Base-by-base conservation (phyloP, 1,140 invertebrate species). In the Neodiprion lecontei region DNA sequence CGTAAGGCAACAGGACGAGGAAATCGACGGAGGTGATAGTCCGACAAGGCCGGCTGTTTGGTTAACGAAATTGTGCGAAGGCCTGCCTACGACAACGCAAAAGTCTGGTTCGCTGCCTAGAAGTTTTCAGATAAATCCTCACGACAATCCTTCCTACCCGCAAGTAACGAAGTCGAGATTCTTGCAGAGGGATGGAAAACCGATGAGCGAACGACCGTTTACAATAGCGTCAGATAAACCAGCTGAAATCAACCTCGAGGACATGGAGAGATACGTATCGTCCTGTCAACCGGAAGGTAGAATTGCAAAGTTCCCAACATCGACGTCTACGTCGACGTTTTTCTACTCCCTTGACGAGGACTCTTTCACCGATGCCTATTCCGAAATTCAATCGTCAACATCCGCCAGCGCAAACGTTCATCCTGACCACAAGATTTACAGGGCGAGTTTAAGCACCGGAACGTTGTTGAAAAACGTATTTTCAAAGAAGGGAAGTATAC, bases 21-120 rank as follows among this genome's bases (percentile, higher is more conserved):
- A 81, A 50, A 75, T 77, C 10, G 70, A 68, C 1, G 79, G 81
- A 69, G 73, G 76, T 70, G 88, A 90, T 70, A 90, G 89, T 77
- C 91, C 91, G 1, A 92, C 88, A 0, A 85, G 87, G n/a, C 91
- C 91, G 8, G 90, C 90, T 0, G 87, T 91, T 0, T 92, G 91
- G 91, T 75, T 92, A 4, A 91, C 89, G n/a, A 90, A 91, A 77
- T 87, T 92, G 72, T 89, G 89, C 70, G 88, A 90, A 71, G 90
- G 89, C 73, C 80, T 92, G 48, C 87, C 88, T 0, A 87, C 82
- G 5, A 87, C 85, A 4, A 85, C 85, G 0, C 89, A 89, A 72
- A 96, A 96, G 83, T 92, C 93, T 65, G 95, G 94, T 21, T 95
- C 94, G 0, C 81, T 96, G 53, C 94, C 95, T 0, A 89, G 94